Conservation (phyloP, 2,888 invertebrate species). For the Tricholauxania praeusta region DNA sequence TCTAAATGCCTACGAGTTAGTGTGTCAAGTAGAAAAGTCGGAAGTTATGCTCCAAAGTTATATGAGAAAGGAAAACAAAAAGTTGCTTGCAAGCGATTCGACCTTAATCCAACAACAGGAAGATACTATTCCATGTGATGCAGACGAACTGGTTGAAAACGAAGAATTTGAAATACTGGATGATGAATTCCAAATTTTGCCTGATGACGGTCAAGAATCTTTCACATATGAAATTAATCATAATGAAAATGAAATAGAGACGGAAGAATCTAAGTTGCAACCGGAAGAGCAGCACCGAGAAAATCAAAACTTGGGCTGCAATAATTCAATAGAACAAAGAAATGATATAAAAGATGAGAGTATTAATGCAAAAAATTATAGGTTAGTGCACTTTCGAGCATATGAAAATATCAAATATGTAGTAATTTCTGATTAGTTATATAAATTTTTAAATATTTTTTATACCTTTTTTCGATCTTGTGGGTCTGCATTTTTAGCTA, state of each 20-base stretch:
- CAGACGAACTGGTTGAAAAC: not conserved
- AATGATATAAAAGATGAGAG: conserved; percentile 36
- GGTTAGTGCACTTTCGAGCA: too few species aligned
- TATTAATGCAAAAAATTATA: conserved; percentile 12
- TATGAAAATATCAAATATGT: too few species aligned
- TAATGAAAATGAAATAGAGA: conserved; percentile 36
- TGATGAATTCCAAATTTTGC: conserved; percentile 5
- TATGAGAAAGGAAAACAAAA: not conserved
- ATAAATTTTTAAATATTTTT: too few species aligned
- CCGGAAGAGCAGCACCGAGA: not conserved
- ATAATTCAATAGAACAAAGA: conserved; percentile 36
- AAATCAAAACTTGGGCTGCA: conserved; percentile 35
- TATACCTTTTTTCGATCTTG: too few species aligned
- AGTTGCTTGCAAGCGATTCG: conserved; percentile 22
- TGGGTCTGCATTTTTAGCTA: too few species aligned
- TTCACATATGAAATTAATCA: conserved; percentile 27
- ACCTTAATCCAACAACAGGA: conserved; percentile 22
- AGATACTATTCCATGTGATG: not conserved
- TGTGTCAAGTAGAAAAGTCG: conserved; percentile 56
- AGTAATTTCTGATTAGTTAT: too few species aligned
- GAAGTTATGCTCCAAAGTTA: conserved; percentile 51
- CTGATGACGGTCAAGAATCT: conserved; percentile 19
- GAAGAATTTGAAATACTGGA: conserved; percentile 35
- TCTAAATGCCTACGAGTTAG: conserved; percentile 59
- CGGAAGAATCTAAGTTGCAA: conserved; percentile 21